Percentiles rank a stretch among this genome's conserved stretches.
These are phyloP conservation scores for Hesperia comma DNA, from an alignment of 2,888 invertebrate genomes.

Conservation along the genomic window DNA sequence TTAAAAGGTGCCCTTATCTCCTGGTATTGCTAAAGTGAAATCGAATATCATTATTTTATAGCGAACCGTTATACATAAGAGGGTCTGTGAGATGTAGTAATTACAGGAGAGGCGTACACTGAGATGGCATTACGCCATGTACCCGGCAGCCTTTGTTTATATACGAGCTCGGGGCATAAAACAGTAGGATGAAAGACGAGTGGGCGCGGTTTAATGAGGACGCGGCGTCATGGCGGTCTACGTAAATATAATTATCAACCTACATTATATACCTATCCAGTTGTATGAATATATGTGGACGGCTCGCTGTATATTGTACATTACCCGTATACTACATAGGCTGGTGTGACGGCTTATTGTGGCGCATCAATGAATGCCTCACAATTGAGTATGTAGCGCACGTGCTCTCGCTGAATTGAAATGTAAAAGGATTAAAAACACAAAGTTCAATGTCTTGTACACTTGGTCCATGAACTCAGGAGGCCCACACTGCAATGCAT, in stretches of 20 bases:
- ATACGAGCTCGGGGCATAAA: conserved; percentile 19
- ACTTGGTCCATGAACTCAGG: neutral
- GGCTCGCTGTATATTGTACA: neutral
- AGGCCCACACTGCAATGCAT: no score
- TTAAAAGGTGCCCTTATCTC: no score
- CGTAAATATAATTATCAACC: conserved; percentile 18
- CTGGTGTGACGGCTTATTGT: neutral
- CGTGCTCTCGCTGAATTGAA: conserved; percentile 8
- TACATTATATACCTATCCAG: conserved; percentile 6
- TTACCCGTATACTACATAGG: neutral
- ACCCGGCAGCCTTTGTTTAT: conserved; percentile 18
- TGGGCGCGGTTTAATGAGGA: conserved; percentile 31
- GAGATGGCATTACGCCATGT: conserved; percentile 12
- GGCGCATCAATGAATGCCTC: neutral
- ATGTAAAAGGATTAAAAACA: neutral
- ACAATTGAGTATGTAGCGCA: conserved; percentile 1
- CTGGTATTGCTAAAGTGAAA: neutral
- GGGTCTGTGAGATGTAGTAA: conserved; percentile 3
- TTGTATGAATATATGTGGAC: neutral
- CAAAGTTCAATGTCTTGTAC: conserved; percentile 9
- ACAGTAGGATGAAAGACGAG: conserved; percentile 28
- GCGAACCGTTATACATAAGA: neutral
- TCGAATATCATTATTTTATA: neutral
- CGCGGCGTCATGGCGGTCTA: neutral
- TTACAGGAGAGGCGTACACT: conserved; percentile 19